These are phyloP conservation scores for Sebastolobus altivelis DNA, from an alignment of 2,797 vertebrate genomes.

Conservation along the genomic window DNA sequence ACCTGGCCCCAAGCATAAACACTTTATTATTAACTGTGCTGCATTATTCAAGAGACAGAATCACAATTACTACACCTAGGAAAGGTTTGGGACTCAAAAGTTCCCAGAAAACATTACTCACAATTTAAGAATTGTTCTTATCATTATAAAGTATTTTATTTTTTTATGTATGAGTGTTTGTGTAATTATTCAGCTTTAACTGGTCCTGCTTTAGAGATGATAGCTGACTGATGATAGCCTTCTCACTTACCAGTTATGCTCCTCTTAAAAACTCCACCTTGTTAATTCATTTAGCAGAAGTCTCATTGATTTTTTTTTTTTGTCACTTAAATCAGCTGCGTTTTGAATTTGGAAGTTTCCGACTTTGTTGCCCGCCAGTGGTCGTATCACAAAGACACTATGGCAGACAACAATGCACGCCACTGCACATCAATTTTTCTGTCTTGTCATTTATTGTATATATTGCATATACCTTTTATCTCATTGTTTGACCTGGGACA, in stretches of 20 bases:
- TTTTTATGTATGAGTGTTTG: no score
- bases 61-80: neutral
- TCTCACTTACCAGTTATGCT: neutral
- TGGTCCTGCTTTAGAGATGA: neutral
- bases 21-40: slow-evolving; percentile 6
- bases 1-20: slow-evolving; percentile 4
- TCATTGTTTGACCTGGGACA: neutral
- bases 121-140: neutral
- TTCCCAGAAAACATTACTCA: neutral
- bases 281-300: neutral
- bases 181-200: no score
- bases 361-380: neutral
- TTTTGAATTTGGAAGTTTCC: neutral
- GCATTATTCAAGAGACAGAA: neutral
- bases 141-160: no score
- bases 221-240: neutral
- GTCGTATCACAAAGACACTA: neutral
- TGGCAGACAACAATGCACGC: no score
- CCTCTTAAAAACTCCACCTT: neutral
- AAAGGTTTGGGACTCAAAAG: neutral
- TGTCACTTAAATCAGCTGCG: neutral
- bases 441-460: no score
- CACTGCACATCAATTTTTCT: no score
- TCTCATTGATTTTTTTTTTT: neutral
- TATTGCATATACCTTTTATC: no score